Conservation (phyloP, 1,140 invertebrate species). For the Lerema accius region DNA sequence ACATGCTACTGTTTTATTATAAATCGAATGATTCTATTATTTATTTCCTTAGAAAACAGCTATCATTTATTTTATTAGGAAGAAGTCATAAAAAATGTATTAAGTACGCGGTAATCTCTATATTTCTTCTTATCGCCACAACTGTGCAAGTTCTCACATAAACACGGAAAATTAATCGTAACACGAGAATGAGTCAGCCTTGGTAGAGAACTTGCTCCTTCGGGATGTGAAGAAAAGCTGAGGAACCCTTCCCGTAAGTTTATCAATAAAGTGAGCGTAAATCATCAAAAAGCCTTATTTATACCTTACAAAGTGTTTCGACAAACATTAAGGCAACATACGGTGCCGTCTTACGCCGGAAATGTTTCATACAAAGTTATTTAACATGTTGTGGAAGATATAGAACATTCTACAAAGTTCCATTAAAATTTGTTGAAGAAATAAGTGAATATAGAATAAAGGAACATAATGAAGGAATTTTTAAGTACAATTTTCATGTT, state of each 20-base stretch:
- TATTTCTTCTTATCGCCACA: slow-evolving; percentile 20
- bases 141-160: slow-evolving; percentile 41
- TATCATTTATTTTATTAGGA: no score
- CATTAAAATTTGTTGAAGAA: not conserved
- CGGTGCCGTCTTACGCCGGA: slow-evolving; percentile 10
- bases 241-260: slow-evolving; percentile 40
- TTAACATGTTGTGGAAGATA: slow-evolving; percentile 9
- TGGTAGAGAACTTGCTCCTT: slow-evolving; percentile 39
- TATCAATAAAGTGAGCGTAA: slow-evolving; percentile 43
- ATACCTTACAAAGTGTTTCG: slow-evolving; percentile 33
- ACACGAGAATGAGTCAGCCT: slow-evolving; percentile 50
- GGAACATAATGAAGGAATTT: not conserved
- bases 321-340: slow-evolving; percentile 33
- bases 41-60: no score
- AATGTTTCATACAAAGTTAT: slow-evolving; percentile 27
- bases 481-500: no score
- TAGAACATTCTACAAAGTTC: not conserved
- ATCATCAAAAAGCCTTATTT: slow-evolving; percentile 39
- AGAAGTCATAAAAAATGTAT: no score
- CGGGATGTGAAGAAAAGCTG: slow-evolving; percentile 33
- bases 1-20: no score
- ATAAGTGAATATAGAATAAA: not conserved
- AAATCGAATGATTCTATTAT: no score
- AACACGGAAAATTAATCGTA: slow-evolving; percentile 52
- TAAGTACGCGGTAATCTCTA: no score